These are phyloP conservation scores for Cuculus canorus DNA, from an alignment of 2,797 vertebrate genomes.

Conservation along the genomic window DNA sequence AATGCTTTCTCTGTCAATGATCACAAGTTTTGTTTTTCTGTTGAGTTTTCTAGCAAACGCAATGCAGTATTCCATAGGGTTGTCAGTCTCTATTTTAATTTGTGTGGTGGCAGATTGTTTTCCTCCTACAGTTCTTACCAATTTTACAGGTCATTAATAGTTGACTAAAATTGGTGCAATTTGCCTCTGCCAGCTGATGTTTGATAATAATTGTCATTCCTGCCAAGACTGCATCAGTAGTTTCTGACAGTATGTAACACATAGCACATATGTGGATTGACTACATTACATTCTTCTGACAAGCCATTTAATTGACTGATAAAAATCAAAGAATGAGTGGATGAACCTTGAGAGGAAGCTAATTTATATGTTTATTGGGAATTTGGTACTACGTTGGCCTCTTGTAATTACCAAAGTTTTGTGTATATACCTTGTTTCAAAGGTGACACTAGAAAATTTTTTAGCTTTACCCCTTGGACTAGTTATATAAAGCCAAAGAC, in stretches of 20 bases:
- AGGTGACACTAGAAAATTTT: background rate
- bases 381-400: background rate
- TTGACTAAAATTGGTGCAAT: conserved; percentile 50
- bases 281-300: background rate
- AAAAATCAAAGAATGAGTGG: conserved; percentile 26
- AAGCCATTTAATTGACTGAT: conserved; percentile 52
- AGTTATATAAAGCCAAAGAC: background rate
- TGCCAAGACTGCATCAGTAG: background rate
- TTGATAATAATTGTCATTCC: conserved; percentile 51
- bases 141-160: conserved; percentile 44
- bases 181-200: conserved; percentile 48
- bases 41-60: background rate
- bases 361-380: background rate
- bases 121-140: conserved; percentile 27
- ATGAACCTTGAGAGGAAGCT: background rate
- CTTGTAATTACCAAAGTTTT: background rate
- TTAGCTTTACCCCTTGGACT: background rate
- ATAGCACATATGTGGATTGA: background rate
- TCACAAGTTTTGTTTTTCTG: background rate
- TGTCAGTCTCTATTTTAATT: conserved; percentile 47
- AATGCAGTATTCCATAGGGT: background rate
- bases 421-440: background rate
- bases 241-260: conserved; percentile 33
- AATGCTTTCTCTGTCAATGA: background rate
- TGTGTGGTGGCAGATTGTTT: conserved; percentile 38